Percentiles rank a stretch among this genome's conserved stretches.
These are phyloP conservation scores for Mythimna albipuncta DNA, from an alignment of 2,888 invertebrate species.

Conservation along the genomic window DNA sequence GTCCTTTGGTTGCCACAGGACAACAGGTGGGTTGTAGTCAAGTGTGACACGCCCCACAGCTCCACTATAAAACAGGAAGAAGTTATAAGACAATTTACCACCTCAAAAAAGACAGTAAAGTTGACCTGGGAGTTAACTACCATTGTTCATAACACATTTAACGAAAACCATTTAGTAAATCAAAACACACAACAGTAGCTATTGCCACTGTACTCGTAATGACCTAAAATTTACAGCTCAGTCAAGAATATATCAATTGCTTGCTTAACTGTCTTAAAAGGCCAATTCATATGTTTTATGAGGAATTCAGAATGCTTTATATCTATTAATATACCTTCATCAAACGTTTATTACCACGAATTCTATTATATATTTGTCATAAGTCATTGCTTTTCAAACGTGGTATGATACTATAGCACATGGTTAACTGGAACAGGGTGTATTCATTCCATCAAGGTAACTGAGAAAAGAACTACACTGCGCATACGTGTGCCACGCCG, in stretches of 20 bases:
- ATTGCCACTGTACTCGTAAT: conserved; percentile 47
- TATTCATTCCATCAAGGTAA: too few relatives aligned
- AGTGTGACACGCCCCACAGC: too few relatives aligned
- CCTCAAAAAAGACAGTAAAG: too few relatives aligned
- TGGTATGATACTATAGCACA: too few relatives aligned
- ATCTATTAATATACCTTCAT: conserved; percentile 28
- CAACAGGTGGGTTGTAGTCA: too few relatives aligned
- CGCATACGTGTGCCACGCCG: too few relatives aligned
- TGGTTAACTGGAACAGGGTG: too few relatives aligned
- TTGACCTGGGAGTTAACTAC: not conserved
- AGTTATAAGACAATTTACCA: too few relatives aligned
- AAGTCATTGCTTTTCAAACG: not conserved
- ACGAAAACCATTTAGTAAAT: conserved; percentile 3
- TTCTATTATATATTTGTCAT: conserved; percentile 6
- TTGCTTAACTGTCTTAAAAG: conserved; percentile 30
- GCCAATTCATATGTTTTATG: conserved; percentile 35
- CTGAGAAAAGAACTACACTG: too few relatives aligned
- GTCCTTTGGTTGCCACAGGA: too few relatives aligned
- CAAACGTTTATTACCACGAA: conserved; percentile 29
- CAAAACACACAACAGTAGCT: conserved; percentile 29
- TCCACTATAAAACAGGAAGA: too few relatives aligned
- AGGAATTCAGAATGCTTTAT: conserved; percentile 36
- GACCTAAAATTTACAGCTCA: conserved; percentile 27
- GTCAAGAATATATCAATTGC: conserved; percentile 49
- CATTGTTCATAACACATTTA: conserved; percentile 1